These are phyloP conservation scores for Orchesellides sinensis DNA, from an alignment of 2,888 invertebrate genomes.

Conservation along the genomic window DNA sequence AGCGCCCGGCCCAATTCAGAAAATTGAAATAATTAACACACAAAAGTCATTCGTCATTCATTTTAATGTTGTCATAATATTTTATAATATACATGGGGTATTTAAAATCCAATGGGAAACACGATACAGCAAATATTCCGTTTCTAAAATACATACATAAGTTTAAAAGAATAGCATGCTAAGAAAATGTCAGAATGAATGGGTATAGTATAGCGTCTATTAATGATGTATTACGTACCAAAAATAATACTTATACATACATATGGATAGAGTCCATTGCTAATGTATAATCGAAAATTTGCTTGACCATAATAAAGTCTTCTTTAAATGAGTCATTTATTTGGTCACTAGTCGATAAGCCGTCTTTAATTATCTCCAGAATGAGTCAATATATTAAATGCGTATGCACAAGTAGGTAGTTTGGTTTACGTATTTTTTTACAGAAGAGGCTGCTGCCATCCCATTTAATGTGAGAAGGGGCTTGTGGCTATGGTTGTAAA, in stretches of 20 bases:
- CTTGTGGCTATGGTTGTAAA: slow-evolving; percentile 33
- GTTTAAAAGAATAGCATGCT: background rate
- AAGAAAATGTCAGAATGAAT: too few relatives aligned
- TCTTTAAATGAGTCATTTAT: slow-evolving; percentile 17
- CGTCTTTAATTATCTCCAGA: slow-evolving; percentile 51
- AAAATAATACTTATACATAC: too few relatives aligned
- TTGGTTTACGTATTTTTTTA: background rate
- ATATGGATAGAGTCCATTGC: too few relatives aligned
- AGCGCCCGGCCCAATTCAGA: background rate
- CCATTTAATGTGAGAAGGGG: background rate
- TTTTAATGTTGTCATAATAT: slow-evolving; percentile 4
- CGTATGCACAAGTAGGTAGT: background rate
- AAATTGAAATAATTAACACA: background rate
- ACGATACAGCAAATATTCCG: too few relatives aligned
- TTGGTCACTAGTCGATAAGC: slow-evolving; percentile 4
- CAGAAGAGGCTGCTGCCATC: background rate
- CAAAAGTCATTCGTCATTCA: background rate
- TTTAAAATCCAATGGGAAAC: too few relatives aligned
- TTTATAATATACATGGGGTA: too few relatives aligned
- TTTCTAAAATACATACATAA: background rate
- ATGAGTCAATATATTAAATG: slow-evolving; percentile 53
- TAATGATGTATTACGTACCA: too few relatives aligned
- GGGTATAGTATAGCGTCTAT: too few relatives aligned
- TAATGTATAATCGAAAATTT: too few relatives aligned
- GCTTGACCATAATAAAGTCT: too few relatives aligned